Evolutionary conservation across 2,797 vertebrate species (phyloP).

Genomic region (Trachops cirrhosus): DNA sequence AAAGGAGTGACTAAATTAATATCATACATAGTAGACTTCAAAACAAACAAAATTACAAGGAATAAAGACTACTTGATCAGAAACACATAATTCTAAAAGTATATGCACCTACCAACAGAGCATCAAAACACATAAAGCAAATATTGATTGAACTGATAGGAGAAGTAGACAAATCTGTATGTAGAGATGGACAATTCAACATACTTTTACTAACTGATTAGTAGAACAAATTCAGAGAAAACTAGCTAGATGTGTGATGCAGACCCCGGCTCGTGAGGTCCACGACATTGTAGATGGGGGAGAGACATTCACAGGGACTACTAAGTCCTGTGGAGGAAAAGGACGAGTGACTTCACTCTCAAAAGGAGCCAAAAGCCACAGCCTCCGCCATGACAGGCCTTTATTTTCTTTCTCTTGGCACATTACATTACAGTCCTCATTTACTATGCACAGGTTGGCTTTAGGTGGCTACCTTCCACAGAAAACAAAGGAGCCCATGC

Average conservation of each 20-base stretch:
- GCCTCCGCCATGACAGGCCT: too few relatives aligned
- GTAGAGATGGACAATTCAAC: neutral
- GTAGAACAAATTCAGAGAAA: neutral
- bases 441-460: too few relatives aligned
- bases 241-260: neutral
- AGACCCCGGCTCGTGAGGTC: too few relatives aligned
- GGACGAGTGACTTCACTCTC: too few relatives aligned
- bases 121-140: constrained; percentile 26
- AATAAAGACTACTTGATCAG: neutral
- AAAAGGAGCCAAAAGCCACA: too few relatives aligned
- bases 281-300: too few relatives aligned
- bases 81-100: neutral
- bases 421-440: too few relatives aligned
- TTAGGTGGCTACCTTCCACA: too few relatives aligned
- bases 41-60: constrained; percentile 20
- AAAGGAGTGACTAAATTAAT: neutral
- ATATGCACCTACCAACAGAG: neutral
- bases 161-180: neutral
- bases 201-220: neutral
- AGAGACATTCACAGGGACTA: too few relatives aligned
- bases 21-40: neutral
- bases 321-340: too few relatives aligned
- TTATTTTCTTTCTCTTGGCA: too few relatives aligned
- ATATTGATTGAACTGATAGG: neutral
- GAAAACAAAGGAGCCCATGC: too few relatives aligned